A percentile compares a stretch with the other conserved stretches of the same genome.
Conservation (phyloP, 2,797 vertebrate species). For the Lateolabrax maculatus region DNA sequence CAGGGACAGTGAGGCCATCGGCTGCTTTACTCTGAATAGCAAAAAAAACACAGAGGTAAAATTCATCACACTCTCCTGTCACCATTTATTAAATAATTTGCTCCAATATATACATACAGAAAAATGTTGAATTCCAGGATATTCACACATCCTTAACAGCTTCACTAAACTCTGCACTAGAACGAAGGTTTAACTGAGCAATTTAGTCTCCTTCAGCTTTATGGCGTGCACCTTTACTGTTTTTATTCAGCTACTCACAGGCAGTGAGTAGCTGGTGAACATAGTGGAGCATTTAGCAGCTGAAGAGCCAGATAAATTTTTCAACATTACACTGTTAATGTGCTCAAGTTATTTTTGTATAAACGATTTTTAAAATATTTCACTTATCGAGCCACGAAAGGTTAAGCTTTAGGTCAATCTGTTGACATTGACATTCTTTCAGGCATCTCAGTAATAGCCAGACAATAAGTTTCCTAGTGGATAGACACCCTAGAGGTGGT, state of each 20-base stretch:
- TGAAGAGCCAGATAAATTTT: not conserved
- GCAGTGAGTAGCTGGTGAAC: not conserved
- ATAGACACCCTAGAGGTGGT: conserved; percentile 40
- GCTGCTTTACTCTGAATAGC: conserved; percentile 94
- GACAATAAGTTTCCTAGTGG: conserved; percentile 18
- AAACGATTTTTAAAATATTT: too few species aligned
- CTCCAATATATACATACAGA: not conserved
- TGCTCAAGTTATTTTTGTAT: too few species aligned
- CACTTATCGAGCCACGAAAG: not conserved
- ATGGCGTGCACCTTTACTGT: not conserved
- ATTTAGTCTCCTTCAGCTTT: not conserved
- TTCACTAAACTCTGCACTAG: not conserved
- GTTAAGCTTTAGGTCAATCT: conserved; percentile 6
- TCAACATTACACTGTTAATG: too few species aligned
- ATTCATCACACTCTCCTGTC: not conserved
- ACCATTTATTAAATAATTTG: not conserved
- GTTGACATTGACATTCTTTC: conserved; percentile 19
- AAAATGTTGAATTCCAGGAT: not conserved
- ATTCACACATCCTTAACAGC: too few species aligned
- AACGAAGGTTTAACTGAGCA: not conserved
- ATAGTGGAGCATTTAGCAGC: not conserved
- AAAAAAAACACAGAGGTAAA: conserved; percentile 89
- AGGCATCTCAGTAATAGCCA: not conserved
- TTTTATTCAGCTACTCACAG: not conserved
- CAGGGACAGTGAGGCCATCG: conserved; percentile 84